A percentile compares a stretch with the other conserved stretches of the same genome.
Evolutionary conservation across 2,113 vertebrate genomes (phyloP).

Genomic region (Lamprotornis superbus): DNA sequence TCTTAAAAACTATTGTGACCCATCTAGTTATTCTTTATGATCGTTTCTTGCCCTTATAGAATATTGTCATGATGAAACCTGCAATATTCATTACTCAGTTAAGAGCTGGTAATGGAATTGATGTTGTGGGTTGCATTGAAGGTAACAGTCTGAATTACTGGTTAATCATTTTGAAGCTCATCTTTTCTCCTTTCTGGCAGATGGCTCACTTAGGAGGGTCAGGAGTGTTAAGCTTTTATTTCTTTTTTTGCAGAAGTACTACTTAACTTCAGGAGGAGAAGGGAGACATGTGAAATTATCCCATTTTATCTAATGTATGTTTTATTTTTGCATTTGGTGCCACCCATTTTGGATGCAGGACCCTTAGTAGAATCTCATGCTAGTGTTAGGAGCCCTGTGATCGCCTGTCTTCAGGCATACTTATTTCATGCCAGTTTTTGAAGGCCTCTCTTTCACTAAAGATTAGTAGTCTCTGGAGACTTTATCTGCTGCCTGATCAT

Average conservation of each 20-base stretch:
- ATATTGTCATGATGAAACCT: background rate
- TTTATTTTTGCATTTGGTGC: background rate
- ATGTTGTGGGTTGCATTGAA: background rate
- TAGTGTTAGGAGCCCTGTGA: background rate
- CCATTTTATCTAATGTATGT: background rate
- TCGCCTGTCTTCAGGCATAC: background rate
- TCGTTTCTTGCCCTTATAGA: background rate
- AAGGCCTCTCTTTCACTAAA: background rate
- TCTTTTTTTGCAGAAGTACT: background rate
- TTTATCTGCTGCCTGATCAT: background rate
- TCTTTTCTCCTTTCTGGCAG: background rate
- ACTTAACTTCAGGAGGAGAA: background rate
- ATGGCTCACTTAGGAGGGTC: background rate
- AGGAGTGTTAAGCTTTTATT: background rate
- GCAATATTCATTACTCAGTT: background rate
- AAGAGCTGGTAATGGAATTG: background rate
- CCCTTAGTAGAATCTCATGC: background rate
- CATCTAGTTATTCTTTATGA: background rate
- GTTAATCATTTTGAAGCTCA: background rate
- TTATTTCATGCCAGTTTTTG: background rate
- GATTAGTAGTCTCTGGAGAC: background rate
- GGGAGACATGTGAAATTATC: background rate
- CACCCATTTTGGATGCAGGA: background rate
- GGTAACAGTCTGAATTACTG: background rate
- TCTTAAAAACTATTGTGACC: background rate